Base-by-base conservation (phyloP, 2,113 vertebrate species). In the Xenopus laevis region DNA sequence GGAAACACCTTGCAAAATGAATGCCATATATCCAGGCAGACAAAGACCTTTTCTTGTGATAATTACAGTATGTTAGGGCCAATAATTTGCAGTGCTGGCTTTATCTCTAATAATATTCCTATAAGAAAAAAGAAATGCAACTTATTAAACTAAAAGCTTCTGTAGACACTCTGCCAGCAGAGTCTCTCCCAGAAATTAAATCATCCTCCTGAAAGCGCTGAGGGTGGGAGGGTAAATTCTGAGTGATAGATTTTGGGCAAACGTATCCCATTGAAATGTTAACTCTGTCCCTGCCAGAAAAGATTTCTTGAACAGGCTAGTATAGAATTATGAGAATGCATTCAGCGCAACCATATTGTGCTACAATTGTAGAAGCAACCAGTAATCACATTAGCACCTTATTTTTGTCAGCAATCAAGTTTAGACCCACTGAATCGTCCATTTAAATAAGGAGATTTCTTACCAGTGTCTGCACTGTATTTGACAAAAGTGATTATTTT, bases 111-210 rank as follows among this genome's bases (percentile, higher is more conserved):
- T 76, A 70, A 76, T 68, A 62, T 69, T 57, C 47, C 62, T 45
- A 69, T 23, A 27, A 13, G 45, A 11, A 50, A 40, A 67, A 20
- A 60, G 55, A 61, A 74, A 30, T 74, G 53, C 44, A 76, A 76
- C n/a, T 61, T 69, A 76, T 76, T 76, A 76, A 76, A 76, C 74
- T 76, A 76, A 76, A 76, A 76, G 74, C 74, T 69, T 76, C 59
- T 62, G n/a, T 13, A 33, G 17, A 64, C 27, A 47, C 45, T 63
- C 74, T 76, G 74, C 74, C 74, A 76, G 30, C 66, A 76, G 30
- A 64, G 62, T 45, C 59, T 76, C 67, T 69, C 58, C 66, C 59
- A 76, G 74, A 76, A 76, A 70, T 70, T 57, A 58, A 69, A 70
- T 69, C 65, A 69, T 70, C 66, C 15, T 76, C 58, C 33, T 57